These are phyloP conservation scores for Bradypodion ventrale DNA, from an alignment of 2,797 vertebrate species.

Conservation along the genomic window DNA sequence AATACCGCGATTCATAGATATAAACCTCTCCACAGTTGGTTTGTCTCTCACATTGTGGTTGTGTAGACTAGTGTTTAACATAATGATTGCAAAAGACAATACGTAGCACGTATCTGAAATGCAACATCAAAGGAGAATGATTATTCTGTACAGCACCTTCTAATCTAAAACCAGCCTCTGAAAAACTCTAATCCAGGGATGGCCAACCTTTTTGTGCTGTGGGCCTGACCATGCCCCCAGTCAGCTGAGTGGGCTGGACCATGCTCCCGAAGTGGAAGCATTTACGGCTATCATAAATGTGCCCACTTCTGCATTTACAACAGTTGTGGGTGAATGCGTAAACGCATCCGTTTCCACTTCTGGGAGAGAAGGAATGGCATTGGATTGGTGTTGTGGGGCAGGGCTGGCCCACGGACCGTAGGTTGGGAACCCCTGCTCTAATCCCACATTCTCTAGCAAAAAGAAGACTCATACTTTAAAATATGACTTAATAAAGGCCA, in stretches of 20 bases:
- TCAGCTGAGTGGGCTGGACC: too few species aligned
- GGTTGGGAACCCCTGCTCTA: too few species aligned
- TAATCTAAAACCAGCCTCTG: background rate
- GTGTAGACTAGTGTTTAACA: constrained; percentile 97
- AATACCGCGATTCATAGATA: constrained; percentile 97
- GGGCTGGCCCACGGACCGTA: too few species aligned
- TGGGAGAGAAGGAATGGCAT: too few species aligned
- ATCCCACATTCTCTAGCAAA: background rate
- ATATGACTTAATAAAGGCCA: background rate
- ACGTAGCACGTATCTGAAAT: constrained; percentile 94
- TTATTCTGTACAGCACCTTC: background rate
- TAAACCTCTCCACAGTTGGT: constrained; percentile 92
- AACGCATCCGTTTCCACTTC: too few species aligned
- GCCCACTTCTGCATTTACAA: too few species aligned
- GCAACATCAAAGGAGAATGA: constrained; percentile 21
- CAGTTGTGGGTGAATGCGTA: too few species aligned
- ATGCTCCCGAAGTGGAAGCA: too few species aligned
- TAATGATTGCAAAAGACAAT: constrained; percentile 96
- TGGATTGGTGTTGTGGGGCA: too few species aligned
- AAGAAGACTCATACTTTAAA: background rate
- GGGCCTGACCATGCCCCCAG: too few species aligned
- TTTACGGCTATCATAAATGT: too few species aligned
- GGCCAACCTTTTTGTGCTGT: too few species aligned
- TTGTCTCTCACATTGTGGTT: constrained; percentile 98
- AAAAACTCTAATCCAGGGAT: background rate